Base-by-base conservation (phyloP, 2,888 invertebrate species). In the Conus canariensis region DNA sequence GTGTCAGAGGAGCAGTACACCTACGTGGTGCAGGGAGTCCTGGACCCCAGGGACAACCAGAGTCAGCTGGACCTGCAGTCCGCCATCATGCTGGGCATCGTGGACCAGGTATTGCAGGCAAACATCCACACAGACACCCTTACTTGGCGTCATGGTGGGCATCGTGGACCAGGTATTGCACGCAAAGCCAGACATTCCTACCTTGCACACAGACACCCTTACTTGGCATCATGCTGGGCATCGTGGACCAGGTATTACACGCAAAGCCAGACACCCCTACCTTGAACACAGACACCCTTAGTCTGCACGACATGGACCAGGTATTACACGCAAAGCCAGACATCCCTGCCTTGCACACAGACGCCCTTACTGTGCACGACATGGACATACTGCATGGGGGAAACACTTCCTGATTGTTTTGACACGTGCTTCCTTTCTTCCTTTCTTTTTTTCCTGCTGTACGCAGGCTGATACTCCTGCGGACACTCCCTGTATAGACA, bases 1-100 rank as follows among this genome's bases (percentile, higher is more conserved):
- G 93, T 95, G n/a, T 93, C 94, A 90, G 96, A 96, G 90, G 96
- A 96, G 90, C 92, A 93, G 80, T 94, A 95, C 90, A 95, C 95
- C 0, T 95, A 95, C 90, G 90, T 94, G 80, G 95, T 95, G 89
- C 93, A 92, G 59, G 93, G 92, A 10, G 95, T 95, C 1, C 87
- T 92, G 10, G 95, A 95, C 88, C 95, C 95, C 14, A 85, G 91
- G 6, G 92, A 92, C 77, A 92, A 92, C 8, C 82, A 92, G 10
- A 91, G 92, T 10, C 88, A 92, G 16, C 90, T 95, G n/a, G 91
- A 94, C 2, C 92, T 95, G 5, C 94, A 95, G 87, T 94, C 95
- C 8, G 96, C 95, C 60, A 93, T 95, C 59, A 91, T 93, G 90
- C 91, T 93, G 16, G 95, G 95, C 30, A 94, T 95, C 19, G 93